Conservation (phyloP, 2,113 vertebrate genomes). For the Pyrgilauda ruficollis region DNA sequence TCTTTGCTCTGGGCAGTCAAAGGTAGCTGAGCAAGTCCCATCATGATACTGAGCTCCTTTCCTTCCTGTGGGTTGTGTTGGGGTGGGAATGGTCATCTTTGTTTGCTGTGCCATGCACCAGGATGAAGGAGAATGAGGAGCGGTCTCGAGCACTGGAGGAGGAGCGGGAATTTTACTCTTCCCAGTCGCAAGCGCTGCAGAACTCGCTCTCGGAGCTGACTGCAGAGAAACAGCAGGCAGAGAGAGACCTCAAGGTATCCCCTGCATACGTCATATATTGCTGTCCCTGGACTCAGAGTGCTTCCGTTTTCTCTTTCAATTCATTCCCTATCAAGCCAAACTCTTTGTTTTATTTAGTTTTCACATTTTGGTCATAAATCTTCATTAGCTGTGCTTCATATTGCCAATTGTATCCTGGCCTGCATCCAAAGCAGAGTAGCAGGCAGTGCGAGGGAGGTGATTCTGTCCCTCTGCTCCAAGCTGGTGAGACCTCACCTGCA, state of each 20-base stretch:
- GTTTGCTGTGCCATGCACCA: constrained; percentile 36
- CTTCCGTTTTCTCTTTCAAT: background rate
- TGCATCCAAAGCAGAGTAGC: background rate
- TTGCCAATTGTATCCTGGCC: background rate
- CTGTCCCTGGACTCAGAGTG: background rate
- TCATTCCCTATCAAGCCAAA: background rate
- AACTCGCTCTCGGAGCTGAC: constrained; percentile 90
- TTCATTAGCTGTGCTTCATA: background rate
- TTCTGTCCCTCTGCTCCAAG: background rate
- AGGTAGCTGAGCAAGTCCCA: background rate
- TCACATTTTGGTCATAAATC: background rate
- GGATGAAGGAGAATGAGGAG: constrained; percentile 88
- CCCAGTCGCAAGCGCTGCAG: constrained; percentile 87
- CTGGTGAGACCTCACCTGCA: background rate
- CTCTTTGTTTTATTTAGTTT: background rate
- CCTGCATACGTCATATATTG: background rate
- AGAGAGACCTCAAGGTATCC: constrained; percentile 92
- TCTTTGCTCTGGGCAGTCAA: background rate
- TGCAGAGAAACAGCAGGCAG: constrained; percentile 88
- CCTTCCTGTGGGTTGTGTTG: background rate
- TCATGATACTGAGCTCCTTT: fast-evolving
- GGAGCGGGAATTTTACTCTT: constrained; percentile 90
- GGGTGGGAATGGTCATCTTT: background rate
- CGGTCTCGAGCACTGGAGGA: constrained; percentile 83
- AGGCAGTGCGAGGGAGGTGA: background rate